These are phyloP conservation scores for Archips xylosteana DNA, from an alignment of 2,888 invertebrate species.

Conservation along the genomic window DNA sequence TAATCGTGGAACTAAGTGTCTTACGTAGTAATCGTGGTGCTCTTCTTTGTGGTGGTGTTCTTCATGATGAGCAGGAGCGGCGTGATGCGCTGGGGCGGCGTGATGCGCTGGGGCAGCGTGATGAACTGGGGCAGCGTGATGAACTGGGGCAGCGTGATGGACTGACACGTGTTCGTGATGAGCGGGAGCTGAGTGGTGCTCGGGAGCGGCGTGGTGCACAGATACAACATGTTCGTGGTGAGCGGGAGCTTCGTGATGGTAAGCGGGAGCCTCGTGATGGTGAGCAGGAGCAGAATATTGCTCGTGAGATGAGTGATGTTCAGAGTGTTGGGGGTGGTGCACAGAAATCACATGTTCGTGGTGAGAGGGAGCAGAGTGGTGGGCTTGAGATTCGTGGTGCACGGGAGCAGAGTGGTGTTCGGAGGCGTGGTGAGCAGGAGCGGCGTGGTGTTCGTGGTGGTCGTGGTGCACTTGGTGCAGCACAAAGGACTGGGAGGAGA, in stretches of 20 bases:
- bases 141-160: slow-evolving; percentile 14
- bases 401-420: slow-evolving; percentile 9
- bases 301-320: slow-evolving; percentile 39
- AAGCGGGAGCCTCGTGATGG: slow-evolving; percentile 16
- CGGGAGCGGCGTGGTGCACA: slow-evolving; percentile 29
- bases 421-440: background rate
- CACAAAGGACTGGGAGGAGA: slow-evolving; percentile 57
- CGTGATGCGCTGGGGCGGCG: slow-evolving; percentile 17
- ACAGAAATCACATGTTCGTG: slow-evolving; percentile 25
- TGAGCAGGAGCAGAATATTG: slow-evolving; percentile 4
- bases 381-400: slow-evolving; percentile 8
- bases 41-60: slow-evolving; percentile 29
- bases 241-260: slow-evolving; percentile 44
- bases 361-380: background rate
- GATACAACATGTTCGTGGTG: slow-evolving; percentile 41
- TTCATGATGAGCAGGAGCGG: slow-evolving; percentile 31
- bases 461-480: slow-evolving; percentile 49
- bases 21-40: slow-evolving; percentile 38
- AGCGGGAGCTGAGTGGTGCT: slow-evolving; percentile 41
- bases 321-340: slow-evolving; percentile 7
- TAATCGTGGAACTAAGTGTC: background rate
- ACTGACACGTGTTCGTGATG: slow-evolving; percentile 39
- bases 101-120: slow-evolving; percentile 46
- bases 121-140: slow-evolving; percentile 44
- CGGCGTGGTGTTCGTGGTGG: slow-evolving; percentile 8